Base-by-base conservation (phyloP, 2,888 invertebrate species). In the Drosophila neonasuta region DNA sequence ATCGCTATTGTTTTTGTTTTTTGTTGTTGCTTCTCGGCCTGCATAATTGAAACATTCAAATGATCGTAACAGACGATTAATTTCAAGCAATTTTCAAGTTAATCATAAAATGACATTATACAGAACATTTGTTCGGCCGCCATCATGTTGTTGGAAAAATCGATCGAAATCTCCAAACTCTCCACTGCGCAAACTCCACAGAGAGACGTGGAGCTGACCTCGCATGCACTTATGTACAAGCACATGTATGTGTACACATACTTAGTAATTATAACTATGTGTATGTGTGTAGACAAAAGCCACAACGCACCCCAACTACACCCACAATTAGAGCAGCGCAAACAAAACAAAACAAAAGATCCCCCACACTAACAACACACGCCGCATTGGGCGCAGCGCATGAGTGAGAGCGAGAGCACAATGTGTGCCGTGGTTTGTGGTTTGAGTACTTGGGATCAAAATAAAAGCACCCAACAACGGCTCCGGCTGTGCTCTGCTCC, bases 341-440 rank as follows among this genome's bases (percentile, higher is more conserved):
- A 63, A 46, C 30, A 60, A 49, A 62, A 68, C 48, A 69, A 78
- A 78, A 70, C 66, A 78, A 78, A 79, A 79, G 77, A 77, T 78
- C 77, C 77, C 78, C 64, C 71, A 77, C 45, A 74, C 79, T 60
- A 68, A 41, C 57, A 39, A 44, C 71, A 57, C 51, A 24, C 48
- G 68, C 44, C 36, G 8, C 3, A 32, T 10, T 39, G 36, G 36
- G n/a, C 11, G 20, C 24, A 39, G 13, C 50, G 13, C 13, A 6
- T 29, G 41, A n/a, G 30, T 15, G 54, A 24, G 44, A 45, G 44
- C 13, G 13, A 9, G 34, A 30, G 59, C 39, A 39, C 36, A 9
- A 9, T 24, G 3, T 50, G 44, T 56, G 17, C 57, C 34, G 58
- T 44, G 42, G 49, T 54, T 20, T 64, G 46, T 45, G 46, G 68